Base-by-base conservation (phyloP, 2,888 invertebrate genomes). In the Ophion obscuratus region DNA sequence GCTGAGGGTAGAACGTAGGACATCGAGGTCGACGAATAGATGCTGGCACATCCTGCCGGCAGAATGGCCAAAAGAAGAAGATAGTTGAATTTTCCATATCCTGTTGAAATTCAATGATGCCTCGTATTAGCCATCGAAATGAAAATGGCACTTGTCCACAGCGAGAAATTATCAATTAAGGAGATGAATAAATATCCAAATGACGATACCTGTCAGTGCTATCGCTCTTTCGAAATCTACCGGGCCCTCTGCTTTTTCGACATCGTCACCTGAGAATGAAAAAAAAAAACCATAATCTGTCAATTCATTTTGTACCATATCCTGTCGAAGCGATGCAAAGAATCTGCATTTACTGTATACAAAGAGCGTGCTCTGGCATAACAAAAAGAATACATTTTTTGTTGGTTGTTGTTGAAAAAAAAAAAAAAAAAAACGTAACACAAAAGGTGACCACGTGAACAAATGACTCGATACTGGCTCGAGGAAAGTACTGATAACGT, bases 1-100 rank as follows among this genome's bases (percentile, higher is more conserved):
- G 95, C 95, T 2, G 95, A 95, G 0, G 95, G 95, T 64, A 95
- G 94, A 31, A 95, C 94, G 90, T 95, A 95, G 59, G 95, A 95
- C 89, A 95, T 94, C 0, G 95, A 95, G 80, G 95, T 95, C 70
- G 95, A 95, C 61, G 95, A 95, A 86, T 95, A 95, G 11, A 95
- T 95, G 93, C 95, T 95, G 9, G 95, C 95, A 31, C 94, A 93
- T 87, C 95, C 94, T 40, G 95, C 94, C 88, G 95, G 94, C 88
- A 95, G 93, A 87, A 95, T 94, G 0, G 95, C 95, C 85, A 95
- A 89, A 44, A 95, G 93, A 11, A 95, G 92, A 0, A 95, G 93
- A 31, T 94, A 92, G 91, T 95, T 95, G 91, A 95, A 95, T 88
- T 93, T 95, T 85, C 95, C 95, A 89, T 95, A 95, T 47, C 95